Percentiles rank a stretch among this genome's conserved stretches.
These are phyloP conservation scores for Parasteatoda tepidariorum DNA, from an alignment of 1,140 invertebrate species.

Conservation along the genomic window DNA sequence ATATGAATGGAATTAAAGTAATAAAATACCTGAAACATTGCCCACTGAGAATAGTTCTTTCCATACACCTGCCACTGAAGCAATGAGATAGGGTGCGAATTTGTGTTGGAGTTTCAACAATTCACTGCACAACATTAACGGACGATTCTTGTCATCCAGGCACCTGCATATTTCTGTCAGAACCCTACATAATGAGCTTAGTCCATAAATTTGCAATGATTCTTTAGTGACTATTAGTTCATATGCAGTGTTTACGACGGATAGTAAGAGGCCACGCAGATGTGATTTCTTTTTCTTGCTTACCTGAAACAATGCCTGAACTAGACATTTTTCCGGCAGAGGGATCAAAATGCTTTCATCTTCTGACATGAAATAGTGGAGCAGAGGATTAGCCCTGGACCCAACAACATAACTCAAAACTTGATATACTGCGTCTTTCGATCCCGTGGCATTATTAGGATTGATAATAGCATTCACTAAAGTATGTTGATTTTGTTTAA, in stretches of 20 bases:
- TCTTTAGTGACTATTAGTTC: not conserved
- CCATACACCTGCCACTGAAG: constrained; percentile 8
- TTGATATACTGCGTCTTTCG: not conserved
- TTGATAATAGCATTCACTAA: not conserved
- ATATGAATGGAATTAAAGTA: no score
- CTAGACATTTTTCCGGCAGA: not conserved
- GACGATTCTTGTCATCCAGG: no score
- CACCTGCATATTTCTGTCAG: not conserved
- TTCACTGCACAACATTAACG: not conserved
- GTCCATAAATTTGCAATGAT: not conserved
- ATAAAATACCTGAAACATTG: no score
- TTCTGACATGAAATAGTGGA: not conserved
- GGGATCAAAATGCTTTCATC: not conserved
- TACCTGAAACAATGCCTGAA: not conserved
- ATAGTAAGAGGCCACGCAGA: not conserved
- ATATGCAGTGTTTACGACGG: not conserved
- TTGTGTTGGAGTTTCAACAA: not conserved
- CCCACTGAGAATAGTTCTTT: no score
- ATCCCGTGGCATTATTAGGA: not conserved
- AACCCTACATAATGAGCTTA: not conserved
- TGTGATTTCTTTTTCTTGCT: not conserved
- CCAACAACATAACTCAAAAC: not conserved
- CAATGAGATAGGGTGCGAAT: constrained; percentile 1
- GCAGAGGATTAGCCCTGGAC: not conserved
- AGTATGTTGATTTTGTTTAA: not conserved